Evolutionary conservation across 2,888 invertebrate species (phyloP), one percentile per base, ranked within the genome.

Genomic region (Nephrotoma guestfalica): DNA sequence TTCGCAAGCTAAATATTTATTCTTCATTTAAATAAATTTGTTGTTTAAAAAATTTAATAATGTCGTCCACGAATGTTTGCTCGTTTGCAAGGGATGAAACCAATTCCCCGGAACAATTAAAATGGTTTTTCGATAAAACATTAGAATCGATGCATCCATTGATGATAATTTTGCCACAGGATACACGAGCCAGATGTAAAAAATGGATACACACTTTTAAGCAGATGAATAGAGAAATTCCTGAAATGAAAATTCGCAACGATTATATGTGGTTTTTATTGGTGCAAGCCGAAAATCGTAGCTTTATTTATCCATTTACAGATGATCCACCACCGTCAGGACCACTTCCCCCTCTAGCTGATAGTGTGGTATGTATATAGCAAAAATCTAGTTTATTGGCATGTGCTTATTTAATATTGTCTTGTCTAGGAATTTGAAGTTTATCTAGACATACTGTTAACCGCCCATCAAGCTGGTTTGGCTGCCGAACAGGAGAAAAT

Each of bases 221-320:
- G 9, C 9, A 18, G 18, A 71, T 71, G 71, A 71, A 71, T 30
- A 71, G 2, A 71, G 71, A 71, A 71, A 71, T 30, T 30, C 30
- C 71, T 4, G 88, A 88, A 41, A 86, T 87, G 42, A 84, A 9
- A 6, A 87, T 86, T 41, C 87, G 88, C 41, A 88, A 88, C 85
- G 88, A 88, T 86, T 88, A 88, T 42, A 86, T 87, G 40, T 88
- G 88, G 88, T 88, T 88, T 83, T 86, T 88, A n/a, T 86, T 88
- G 0, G 86, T 87, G 2, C 88, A 88, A 86, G 86, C 87, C n/a
- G 88, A 88, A 87, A 88, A 86, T 86, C 87, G 87, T 18, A 41
- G 18, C 0, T 86, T 88, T 6, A 88, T 87, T 13, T 51, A 88
- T 45, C 88, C 88, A 41, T 88, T 88, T 87, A 87, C 87, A 6